Base-by-base conservation (phyloP, 2,113 vertebrate genomes). In the Saguinus imperator region DNA sequence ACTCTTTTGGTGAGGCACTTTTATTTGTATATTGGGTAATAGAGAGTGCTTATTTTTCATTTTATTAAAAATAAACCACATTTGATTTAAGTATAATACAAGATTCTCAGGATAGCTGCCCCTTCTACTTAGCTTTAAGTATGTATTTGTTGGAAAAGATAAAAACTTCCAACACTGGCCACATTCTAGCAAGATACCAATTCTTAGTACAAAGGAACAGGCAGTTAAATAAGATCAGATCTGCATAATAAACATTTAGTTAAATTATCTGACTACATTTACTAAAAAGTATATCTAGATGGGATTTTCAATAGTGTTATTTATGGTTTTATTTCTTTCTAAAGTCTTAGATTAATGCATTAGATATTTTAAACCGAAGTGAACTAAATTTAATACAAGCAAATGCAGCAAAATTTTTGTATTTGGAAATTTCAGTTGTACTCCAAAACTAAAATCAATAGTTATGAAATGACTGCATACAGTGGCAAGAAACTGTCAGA, bases 401-500 rank as follows among this genome's bases (percentile, higher is more conserved):
- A 84, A 87, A 64, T 27, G 6, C 17, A 86, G 7, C 17, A 0
- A 55, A 29, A 12, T 40, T 91, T 87, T 58, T 25, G 16, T 64
- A 17, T 52, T 94, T 91, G 16, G 35, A 96, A 94, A 94, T 94
- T 94, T 94, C 75, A 83, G 8, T 84, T 77, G 43, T 25, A 14
- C 14, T 79, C 68, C 75, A 86, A 94, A 93, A 82, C 1, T 94
- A 32, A 86, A 82, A 90, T 86, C 9, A 88, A 13, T 70, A 82
- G 29, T 55, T 23, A 81, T 5, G 55, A 77, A 89, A 35, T 73
- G 73, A 64, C 29, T 88, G 12, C 32, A 57, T 20, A 21, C 35
- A 89, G 0, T 76, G 20, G 25, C 40, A 58, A 94, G 14, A 21
- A 77, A 81, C 57, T 72, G 11, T 64, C 66, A 85, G n/a, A 52